Percentiles rank a stretch among this genome's conserved stretches.
phyloP scores from a whole-genome alignment of 2,888 invertebrate species.

The Parascotia fuliginaria region DNA sequence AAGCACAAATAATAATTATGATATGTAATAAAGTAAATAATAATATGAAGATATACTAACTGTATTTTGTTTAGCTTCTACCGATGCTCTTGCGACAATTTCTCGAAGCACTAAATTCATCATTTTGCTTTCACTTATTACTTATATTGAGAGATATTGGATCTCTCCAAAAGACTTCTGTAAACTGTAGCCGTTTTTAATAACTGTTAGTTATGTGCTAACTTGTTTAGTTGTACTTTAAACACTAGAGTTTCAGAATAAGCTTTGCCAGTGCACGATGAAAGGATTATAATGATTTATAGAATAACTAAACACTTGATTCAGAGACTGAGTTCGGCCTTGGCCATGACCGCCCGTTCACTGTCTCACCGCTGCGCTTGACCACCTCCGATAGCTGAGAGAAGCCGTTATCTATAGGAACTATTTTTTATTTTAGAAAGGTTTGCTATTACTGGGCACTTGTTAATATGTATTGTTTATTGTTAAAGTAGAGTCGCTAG shows the following conservation, averaged over 20 bases:
- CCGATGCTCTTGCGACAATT: constrained; percentile 71
- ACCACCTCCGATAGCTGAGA: constrained; percentile 57
- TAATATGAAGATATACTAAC: constrained; percentile 53
- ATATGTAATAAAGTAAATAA: not conserved
- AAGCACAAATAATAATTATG: not conserved
- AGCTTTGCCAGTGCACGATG: constrained; percentile 47
- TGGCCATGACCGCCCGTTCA: constrained; percentile 82
- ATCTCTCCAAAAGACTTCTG: too few relatives aligned
- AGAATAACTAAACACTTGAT: constrained; percentile 42
- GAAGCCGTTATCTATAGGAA: constrained; percentile 50
- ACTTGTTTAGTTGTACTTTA: not conserved
- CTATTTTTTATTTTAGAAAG: constrained; percentile 39
- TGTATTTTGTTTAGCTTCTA: constrained; percentile 68
- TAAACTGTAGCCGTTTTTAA: too few relatives aligned
- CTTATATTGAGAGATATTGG: too few relatives aligned
- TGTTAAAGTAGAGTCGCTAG: too few relatives aligned
- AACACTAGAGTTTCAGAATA: constrained; percentile 34
- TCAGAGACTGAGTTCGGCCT: constrained; percentile 68
- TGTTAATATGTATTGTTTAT: constrained; percentile 7
- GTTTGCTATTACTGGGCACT: constrained; percentile 21
- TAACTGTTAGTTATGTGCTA: too few relatives aligned
- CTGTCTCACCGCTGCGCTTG: constrained; percentile 71
- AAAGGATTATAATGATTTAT: constrained; percentile 56
- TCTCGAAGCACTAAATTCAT: constrained; percentile 72
- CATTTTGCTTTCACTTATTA: constrained; percentile 73